Percentiles rank a stretch among this genome's conserved stretches.
Evolutionary conservation across 2,888 invertebrate genomes (phyloP).

Genomic region (Thyatira batis): DNA sequence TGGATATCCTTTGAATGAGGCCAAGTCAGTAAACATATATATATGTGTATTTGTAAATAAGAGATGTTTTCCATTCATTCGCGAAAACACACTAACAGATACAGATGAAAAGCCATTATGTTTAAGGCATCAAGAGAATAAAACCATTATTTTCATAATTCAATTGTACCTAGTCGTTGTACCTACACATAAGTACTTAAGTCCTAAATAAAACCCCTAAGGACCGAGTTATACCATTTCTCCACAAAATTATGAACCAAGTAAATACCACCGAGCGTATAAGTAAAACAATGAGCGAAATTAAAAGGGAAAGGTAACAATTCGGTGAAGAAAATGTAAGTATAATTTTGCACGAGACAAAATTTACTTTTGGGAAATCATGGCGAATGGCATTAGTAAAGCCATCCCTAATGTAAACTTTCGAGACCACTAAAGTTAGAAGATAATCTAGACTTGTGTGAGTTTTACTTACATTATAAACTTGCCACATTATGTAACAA

Average conservation of each 20-base stretch:
- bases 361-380: slow-evolving; percentile 44
- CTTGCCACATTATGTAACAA: not conserved
- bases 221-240: not conserved
- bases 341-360: slow-evolving; percentile 19
- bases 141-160: too few species aligned
- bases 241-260: not conserved
- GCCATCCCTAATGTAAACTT: slow-evolving; percentile 29
- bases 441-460: not conserved
- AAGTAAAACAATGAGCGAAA: slow-evolving; percentile 14
- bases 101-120: too few species aligned
- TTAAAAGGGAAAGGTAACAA: slow-evolving; percentile 22
- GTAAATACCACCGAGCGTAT: not conserved
- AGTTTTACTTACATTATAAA: not conserved
- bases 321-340: slow-evolving; percentile 16
- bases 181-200: too few species aligned
- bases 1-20: not conserved
- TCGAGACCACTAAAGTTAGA: slow-evolving; percentile 7
- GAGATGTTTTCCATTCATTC: too few species aligned
- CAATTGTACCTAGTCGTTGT: too few species aligned
- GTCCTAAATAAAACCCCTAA: not conserved
- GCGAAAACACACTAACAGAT: too few species aligned
- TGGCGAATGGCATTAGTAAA: slow-evolving; percentile 14
- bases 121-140: too few species aligned
- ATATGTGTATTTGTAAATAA: not conserved
- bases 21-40: not conserved